Conservation (phyloP, 2,113 vertebrate species). For the Lutjanus erythropterus region DNA sequence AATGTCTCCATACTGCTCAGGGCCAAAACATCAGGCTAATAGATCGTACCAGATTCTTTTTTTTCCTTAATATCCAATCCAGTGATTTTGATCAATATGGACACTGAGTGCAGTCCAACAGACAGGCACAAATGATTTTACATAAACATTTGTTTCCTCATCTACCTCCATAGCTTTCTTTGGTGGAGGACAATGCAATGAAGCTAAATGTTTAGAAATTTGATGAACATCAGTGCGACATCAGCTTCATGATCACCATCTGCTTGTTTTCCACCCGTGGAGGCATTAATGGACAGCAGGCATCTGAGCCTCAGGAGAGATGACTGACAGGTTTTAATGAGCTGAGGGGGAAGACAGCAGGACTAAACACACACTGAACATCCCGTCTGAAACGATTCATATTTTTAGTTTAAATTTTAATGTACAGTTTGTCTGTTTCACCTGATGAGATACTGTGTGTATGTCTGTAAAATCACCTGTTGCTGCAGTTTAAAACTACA, state of each 20-base stretch:
- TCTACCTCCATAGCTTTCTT: no score
- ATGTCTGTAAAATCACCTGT: neutral
- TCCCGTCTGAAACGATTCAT: neutral
- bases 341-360: neutral
- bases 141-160: neutral
- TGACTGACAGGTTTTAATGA: neutral
- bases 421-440: neutral
- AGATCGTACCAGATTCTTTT: no score
- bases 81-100: no score
- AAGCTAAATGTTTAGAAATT: neutral
- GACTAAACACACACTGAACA: neutral
- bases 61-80: no score
- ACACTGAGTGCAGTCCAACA: neutral
- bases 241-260: conserved; percentile 5
- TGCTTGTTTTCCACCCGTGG: conserved; percentile 28
- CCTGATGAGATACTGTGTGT: neutral
- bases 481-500: neutral
- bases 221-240: neutral
- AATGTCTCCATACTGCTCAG: no score
- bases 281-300: neutral
- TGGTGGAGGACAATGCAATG: neutral
- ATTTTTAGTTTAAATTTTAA: neutral
- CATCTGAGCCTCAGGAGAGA: neutral
- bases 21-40: no score
- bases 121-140: neutral